Evolutionary conservation across 1,140 invertebrate genomes (phyloP), one percentile per base, ranked within the genome.

Genomic region (Drosophila lowei): DNA sequence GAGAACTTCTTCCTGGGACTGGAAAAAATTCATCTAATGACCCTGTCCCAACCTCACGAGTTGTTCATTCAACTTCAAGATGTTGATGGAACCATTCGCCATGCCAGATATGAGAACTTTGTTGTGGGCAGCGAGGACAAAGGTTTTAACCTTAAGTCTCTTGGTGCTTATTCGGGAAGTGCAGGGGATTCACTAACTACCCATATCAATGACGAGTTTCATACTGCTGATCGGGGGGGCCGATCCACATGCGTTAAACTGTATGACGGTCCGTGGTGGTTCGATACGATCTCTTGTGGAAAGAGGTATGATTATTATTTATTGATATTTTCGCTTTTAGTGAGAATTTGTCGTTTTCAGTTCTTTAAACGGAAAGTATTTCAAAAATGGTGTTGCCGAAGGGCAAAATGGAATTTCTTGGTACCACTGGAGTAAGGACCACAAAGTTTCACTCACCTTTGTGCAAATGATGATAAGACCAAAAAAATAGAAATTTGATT

Each of bases 201-300:
- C 2, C 71, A 68, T 8, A 13, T 2, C 9, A 28, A 16, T 9
- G 21, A 3, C 11, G 13, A 53, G 30, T 73, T 73, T 8, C 30
- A 34, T 21, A 38, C 23, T 8, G 6, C 8, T 3, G 43, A 59
- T 7, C 16, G 30, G 1, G 50, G 41, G 8, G 41, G 7, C 23
- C 3, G 6, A 23, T 2, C 21, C 2, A 42, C 48, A 11, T 73
- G 71, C 47, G 64, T 58, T 1, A 5, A 41, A 8, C 2, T 0
- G 1, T 61, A 15, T 34, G 18, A 68, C 6, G 66, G 64, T 6
- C 64, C 64, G 3, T 73, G 64, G 64, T 73, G 71, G 71, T 73
- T 66, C 7, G 43, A 13, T 11, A 5, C 6, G 1, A 1, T 0
- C 6, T 1, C 6, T 18, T 53, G 50, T 21, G 34, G 28, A 0